Evolutionary conservation across 2,113 vertebrate genomes (phyloP).

Genomic region (Antennarius striatus): DNA sequence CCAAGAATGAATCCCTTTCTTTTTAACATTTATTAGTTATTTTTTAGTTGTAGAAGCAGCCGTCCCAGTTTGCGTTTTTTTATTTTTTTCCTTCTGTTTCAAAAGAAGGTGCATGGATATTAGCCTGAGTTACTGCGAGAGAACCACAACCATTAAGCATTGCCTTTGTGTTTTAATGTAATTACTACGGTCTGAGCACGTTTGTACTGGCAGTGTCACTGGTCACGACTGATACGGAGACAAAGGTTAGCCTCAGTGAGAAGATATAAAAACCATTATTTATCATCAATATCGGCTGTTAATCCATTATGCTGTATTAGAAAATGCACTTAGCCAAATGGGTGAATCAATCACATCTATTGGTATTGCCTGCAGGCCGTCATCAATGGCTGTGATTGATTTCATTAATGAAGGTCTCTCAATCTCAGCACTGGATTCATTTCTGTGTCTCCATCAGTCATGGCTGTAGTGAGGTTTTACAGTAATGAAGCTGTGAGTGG

Average conservation of each 20-base stretch:
- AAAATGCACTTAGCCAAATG: not conserved
- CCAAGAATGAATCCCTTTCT: too few species aligned
- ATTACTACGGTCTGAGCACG: too few species aligned
- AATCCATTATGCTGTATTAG: not conserved
- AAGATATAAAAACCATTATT: not conserved
- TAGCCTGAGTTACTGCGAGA: too few species aligned
- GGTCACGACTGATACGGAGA: slow-evolving; percentile 6
- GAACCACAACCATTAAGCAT: too few species aligned
- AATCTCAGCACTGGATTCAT: not conserved
- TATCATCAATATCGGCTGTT: slow-evolving; percentile 3
- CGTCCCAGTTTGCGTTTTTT: not conserved
- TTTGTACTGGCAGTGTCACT: too few species aligned
- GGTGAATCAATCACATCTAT: not conserved
- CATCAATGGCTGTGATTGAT: slow-evolving; percentile 11
- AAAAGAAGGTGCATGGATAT: not conserved
- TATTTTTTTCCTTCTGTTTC: too few species aligned
- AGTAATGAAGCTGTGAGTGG: slow-evolving; percentile 69
- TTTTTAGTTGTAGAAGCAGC: too few species aligned
- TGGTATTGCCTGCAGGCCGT: not conserved
- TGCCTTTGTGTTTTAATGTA: too few species aligned
- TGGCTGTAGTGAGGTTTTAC: slow-evolving; percentile 84
- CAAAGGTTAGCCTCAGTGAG: slow-evolving; percentile 25
- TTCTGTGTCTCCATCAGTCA: slow-evolving; percentile 51
- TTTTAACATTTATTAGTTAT: too few species aligned
- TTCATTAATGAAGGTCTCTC: not conserved